Evolutionary conservation across 2,113 vertebrate species (phyloP).

Genomic region (Choloepus hoffmanni): DNA sequence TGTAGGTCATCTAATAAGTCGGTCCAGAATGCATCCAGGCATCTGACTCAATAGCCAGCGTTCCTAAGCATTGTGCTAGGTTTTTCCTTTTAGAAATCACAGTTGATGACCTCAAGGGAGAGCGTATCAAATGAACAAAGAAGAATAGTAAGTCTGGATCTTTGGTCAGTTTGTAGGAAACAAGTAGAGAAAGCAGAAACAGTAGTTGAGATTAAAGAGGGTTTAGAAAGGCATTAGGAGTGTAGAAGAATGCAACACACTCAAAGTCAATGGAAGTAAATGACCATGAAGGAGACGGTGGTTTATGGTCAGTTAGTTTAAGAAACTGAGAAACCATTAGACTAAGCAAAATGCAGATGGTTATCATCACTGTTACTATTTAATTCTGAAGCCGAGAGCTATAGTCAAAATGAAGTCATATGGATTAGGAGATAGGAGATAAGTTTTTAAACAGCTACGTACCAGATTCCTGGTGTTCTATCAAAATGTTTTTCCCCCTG

Average conservation of each 20-base stretch:
- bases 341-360: background rate
- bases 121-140: background rate
- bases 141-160: background rate
- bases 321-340: background rate
- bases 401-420: background rate
- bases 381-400: background rate
- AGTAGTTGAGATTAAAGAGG: background rate
- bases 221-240: background rate
- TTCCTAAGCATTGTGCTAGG: background rate
- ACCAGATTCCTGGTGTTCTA: background rate
- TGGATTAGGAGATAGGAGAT: background rate
- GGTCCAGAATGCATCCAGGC: background rate
- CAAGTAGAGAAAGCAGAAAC: background rate
- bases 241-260: background rate
- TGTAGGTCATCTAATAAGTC: background rate
- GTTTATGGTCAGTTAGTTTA: background rate
- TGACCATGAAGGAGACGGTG: background rate
- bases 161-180: background rate
- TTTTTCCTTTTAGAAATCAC: background rate
- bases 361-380: background rate
- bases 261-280: background rate
- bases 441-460: background rate
- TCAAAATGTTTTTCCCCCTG: background rate
- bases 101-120: background rate
- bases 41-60: background rate